Base-by-base conservation (phyloP, 2,888 invertebrate genomes). In the Copidosoma aretas region DNA sequence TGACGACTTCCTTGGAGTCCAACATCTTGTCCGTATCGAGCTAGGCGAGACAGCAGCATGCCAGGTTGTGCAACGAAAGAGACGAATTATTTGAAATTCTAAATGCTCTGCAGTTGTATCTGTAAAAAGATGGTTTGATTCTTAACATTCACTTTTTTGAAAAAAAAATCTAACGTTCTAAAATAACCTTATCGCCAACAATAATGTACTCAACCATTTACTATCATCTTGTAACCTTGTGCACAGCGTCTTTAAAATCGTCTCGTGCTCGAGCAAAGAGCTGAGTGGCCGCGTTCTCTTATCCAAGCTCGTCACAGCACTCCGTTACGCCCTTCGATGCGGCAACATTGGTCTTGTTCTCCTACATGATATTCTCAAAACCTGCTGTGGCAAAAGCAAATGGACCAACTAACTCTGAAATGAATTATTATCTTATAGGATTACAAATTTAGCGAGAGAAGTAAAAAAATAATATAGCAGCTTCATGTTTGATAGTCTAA, bases 261-360 rank as follows among this genome's bases (percentile, higher is more conserved):
- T 91, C 89, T 80, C 91, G 88, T 14, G 91, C 90, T 69, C 90
- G 87, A 0, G 92, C 93, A 80, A 91, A 86, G 64, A 93, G 85
- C 80, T 92, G 92, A 64, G 89, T 88, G 39, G 82, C 78, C 59
- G 89, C 85, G 76, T 91, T 88, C 75, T 90, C 88, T 74, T 86
- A 89, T 0, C 93, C 93, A 77, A 91, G 84, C 70, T 88, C 88
- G 71, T 94, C 86, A 83, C 91, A 91, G 1, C 93, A 91, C 84
- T 95, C 94, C 1, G 93, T 90, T 61, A 93, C 86, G 22, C 95
- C 95, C 84, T 93, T 93, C 21, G 93, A 81, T 1, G 91, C 92
- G 1, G 91, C 91, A 10, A 92, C 85, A 79, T 91, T 91, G 67
- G 86, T 83, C 1, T 88, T 85, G 74, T 89, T 86, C 10, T 84